phyloP scores from a whole-genome alignment of 2,797 vertebrate genomes.

The Microctenopoma stevenorrisi region DNA sequence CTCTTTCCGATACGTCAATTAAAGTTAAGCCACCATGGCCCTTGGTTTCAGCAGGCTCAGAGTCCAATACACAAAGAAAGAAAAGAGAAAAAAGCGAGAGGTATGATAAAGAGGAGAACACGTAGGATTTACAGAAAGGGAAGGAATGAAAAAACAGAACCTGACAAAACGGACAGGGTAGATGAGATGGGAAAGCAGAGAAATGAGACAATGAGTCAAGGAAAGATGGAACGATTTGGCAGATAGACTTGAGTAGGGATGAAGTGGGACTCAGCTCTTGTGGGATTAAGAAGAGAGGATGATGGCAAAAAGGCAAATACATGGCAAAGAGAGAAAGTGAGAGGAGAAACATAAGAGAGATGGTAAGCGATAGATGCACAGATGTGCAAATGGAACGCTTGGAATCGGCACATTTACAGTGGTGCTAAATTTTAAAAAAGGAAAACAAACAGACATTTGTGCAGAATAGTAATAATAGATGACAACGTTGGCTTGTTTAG shows the following conservation, averaged over 20 bases:
- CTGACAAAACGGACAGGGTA: conserved; percentile 19
- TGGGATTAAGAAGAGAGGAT: conserved; percentile 49
- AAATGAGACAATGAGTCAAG: conserved; percentile 43
- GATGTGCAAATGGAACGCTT: background rate
- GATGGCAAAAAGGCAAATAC: conserved; percentile 38
- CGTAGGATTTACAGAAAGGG: conserved; percentile 42
- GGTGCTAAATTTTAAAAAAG: background rate
- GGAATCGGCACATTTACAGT: too few relatives aligned
- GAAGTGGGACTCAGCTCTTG: conserved; percentile 63
- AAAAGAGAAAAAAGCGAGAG: conserved; percentile 2
- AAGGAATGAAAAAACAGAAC: background rate
- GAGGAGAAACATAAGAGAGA: conserved; percentile 3
- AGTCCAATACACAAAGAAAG: conserved; percentile 54
- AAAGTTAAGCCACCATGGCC: conserved; percentile 70
- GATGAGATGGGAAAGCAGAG: conserved; percentile 38
- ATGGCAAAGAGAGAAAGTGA: conserved; percentile 3
- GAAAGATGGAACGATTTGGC: conserved; percentile 51
- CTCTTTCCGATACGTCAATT: conserved; percentile 76
- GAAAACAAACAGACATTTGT: background rate
- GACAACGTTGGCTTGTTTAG: too few relatives aligned
- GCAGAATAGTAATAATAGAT: too few relatives aligned
- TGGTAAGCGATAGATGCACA: background rate
- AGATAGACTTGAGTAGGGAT: conserved; percentile 60
- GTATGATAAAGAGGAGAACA: conserved; percentile 40
- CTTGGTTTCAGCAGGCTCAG: conserved; percentile 65